Evolutionary conservation across 2,113 vertebrate species (phyloP), one percentile per base, ranked within the genome.

Genomic region (Ailurus styani): DNA sequence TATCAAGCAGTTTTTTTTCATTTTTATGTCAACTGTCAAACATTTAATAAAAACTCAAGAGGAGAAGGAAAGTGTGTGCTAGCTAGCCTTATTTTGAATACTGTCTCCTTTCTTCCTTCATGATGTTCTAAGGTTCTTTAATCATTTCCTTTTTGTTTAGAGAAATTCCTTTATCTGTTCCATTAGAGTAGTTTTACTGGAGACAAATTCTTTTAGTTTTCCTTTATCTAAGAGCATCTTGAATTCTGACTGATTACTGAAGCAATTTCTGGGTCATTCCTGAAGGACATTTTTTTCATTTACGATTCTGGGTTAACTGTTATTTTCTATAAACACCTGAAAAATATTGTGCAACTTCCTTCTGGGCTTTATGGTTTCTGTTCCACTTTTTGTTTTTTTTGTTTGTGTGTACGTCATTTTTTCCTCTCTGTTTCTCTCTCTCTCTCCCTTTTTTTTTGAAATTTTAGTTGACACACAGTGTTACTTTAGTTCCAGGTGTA

Each of bases 91-190:
- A 54, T 55, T 88, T 96, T 93, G 29, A 10, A 73, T 87, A 37
- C 37, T 84, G 6, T 89, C 7, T 57, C 40, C 12, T 91, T 52
- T 47, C 25, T 96, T 82, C 42, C 47, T 73, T 91, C 21, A 20
- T 91, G 68, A 75, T 88, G 29, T 64, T 88, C 84, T 83, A 52
- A 87, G 42, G 5, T 57, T 73, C 34, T 94, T 85, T 70, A 27
- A 55, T 87, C 29, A 31, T 93, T 93, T 93, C 70, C 82, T 47
- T 96, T 85, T 85, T 85, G 27, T 85, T 88, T 93, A 78, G 18
- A 95, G 78, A 93, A 79, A 29, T 84, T 84, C 7, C 25, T 86
- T 79, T 72, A 85, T 47, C 52, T 7, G 20, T 93, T 82, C 23
- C 42, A 72, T 64, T 75, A 70, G 72, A 29, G n/a, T 84, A 75